These are phyloP conservation scores for Selene dorsalis DNA, from an alignment of 2,797 vertebrate genomes.

Conservation along the genomic window DNA sequence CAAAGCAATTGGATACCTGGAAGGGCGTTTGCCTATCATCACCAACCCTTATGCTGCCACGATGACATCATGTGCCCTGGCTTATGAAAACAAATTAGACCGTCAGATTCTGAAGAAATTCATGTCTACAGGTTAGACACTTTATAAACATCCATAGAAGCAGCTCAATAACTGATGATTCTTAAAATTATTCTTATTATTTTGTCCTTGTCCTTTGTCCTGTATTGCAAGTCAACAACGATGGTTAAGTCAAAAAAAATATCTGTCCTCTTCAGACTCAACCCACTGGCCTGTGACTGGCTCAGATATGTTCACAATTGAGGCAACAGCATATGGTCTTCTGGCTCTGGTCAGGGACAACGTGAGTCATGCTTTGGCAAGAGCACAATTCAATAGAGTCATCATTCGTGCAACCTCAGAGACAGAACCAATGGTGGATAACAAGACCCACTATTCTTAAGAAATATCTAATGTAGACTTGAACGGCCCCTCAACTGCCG, in stretches of 20 bases:
- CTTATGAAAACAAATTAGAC: constrained; percentile 70
- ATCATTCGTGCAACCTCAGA: background rate
- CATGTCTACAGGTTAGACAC: constrained; percentile 68
- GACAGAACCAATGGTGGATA: background rate
- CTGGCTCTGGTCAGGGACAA: constrained; percentile 81
- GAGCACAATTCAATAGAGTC: background rate
- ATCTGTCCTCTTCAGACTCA: constrained; percentile 53
- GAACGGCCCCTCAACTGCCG: too few species aligned
- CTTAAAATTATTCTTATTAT: too few species aligned
- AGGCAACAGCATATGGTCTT: constrained; percentile 88
- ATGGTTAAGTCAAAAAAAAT: too few species aligned
- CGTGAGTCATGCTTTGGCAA: constrained; percentile 28
- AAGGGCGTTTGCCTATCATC: constrained; percentile 70
- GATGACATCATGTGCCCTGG: constrained; percentile 87
- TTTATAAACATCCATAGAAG: background rate
- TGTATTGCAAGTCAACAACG: too few species aligned
- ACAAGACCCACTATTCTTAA: background rate
- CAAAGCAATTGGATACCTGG: constrained; percentile 80
- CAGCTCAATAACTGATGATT: too few species aligned
- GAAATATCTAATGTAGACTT: background rate
- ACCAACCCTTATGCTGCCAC: constrained; percentile 86
- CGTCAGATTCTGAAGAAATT: constrained; percentile 64
- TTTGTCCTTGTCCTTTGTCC: background rate
- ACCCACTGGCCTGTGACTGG: constrained; percentile 80
- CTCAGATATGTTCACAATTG: constrained; percentile 79